phyloP scores from a whole-genome alignment of 1,140 invertebrate genomes.

The Saccostrea cuccullata region DNA sequence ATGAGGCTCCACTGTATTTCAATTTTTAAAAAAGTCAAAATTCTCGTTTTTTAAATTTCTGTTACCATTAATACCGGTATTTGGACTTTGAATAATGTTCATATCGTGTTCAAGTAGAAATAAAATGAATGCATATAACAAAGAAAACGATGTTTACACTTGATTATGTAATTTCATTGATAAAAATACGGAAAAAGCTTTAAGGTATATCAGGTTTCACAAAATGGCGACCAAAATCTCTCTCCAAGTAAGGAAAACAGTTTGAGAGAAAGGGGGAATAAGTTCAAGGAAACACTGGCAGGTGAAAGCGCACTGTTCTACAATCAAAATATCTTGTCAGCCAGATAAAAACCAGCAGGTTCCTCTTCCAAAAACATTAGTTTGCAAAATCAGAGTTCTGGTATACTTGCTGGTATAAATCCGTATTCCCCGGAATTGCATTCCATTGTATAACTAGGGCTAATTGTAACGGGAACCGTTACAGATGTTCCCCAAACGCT shows the following conservation, averaged over 20 bases:
- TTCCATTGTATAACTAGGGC: background rate
- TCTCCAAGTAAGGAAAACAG: background rate
- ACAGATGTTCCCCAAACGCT: too few relatives aligned
- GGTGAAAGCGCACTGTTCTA: background rate
- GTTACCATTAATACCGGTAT: too few relatives aligned
- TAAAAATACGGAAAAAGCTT: background rate
- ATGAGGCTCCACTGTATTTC: too few relatives aligned
- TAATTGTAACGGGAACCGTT: too few relatives aligned
- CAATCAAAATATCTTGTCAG: background rate
- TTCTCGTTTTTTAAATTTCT: too few relatives aligned
- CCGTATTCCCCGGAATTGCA: background rate
- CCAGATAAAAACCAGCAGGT: background rate
- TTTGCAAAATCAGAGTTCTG: background rate
- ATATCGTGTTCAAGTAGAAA: too few relatives aligned
- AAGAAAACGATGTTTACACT: background rate
- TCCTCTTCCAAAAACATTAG: background rate
- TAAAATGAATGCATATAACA: too few relatives aligned
- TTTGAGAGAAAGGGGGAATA: background rate
- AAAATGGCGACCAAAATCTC: background rate
- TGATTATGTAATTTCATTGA: background rate
- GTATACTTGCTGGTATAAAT: background rate
- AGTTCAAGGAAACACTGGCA: background rate
- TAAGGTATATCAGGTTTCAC: background rate
- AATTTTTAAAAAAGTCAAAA: too few relatives aligned
- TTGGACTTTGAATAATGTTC: too few relatives aligned